These are phyloP conservation scores for Endomychus coccineus DNA, from an alignment of 2,888 invertebrate species.

Conservation along the genomic window DNA sequence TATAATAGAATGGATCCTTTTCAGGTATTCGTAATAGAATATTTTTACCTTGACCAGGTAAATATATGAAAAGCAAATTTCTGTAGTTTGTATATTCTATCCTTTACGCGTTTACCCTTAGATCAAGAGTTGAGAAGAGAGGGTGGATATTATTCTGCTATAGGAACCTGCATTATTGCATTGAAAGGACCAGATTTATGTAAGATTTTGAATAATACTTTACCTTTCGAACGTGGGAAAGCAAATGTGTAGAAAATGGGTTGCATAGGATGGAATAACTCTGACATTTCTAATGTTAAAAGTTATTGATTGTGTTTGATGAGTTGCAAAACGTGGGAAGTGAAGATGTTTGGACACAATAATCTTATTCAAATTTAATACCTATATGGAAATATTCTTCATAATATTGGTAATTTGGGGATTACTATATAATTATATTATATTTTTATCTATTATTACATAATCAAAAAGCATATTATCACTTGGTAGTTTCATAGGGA, in stretches of 20 bases:
- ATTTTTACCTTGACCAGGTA: constrained; percentile 6
- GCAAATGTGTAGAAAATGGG: constrained; percentile 5
- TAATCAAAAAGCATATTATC: no score
- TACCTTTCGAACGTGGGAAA: constrained; percentile 4
- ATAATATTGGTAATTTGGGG: no score
- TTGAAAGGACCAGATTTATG: constrained; percentile 6
- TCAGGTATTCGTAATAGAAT: constrained; percentile 6
- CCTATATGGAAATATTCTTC: no score
- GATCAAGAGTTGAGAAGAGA: background rate
- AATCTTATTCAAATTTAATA: no score
- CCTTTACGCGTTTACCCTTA: background rate
- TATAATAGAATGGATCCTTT: background rate
- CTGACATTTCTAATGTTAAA: constrained; percentile 2
- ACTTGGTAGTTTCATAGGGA: no score
- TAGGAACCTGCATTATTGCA: background rate
- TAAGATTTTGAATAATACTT: constrained; percentile 5
- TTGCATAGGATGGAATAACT: background rate
- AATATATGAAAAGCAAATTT: constrained; percentile 4
- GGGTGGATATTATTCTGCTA: background rate
- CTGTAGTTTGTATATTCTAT: background rate
- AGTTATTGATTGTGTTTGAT: constrained; percentile 5
- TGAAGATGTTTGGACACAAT: no score
- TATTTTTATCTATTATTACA: no score
- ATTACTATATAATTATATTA: no score
- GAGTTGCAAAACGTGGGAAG: constrained; percentile 3